These are phyloP conservation scores for Limosa lapponica DNA, from an alignment of 2,797 vertebrate genomes.

Conservation along the genomic window DNA sequence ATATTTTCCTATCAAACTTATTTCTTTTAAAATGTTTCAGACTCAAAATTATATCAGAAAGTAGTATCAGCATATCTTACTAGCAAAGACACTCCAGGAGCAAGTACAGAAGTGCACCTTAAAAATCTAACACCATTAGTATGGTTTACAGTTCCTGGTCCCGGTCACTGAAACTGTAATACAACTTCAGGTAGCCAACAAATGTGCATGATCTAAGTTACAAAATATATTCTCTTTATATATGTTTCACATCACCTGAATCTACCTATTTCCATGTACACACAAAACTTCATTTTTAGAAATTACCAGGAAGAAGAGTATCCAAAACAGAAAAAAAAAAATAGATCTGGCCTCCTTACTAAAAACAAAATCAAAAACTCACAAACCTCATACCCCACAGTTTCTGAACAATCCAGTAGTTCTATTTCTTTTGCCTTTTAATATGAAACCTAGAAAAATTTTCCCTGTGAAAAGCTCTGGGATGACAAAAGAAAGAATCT, in stretches of 20 bases:
- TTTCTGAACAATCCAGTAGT: neutral
- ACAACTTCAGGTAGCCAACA: neutral
- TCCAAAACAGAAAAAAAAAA: neutral
- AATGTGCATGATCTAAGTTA: neutral
- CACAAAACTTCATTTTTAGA: neutral
- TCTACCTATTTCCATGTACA: neutral
- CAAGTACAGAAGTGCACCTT: neutral
- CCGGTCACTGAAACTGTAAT: neutral
- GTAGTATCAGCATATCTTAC: neutral
- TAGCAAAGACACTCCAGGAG: neutral
- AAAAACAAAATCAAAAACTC: neutral
- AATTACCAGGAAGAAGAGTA: neutral
- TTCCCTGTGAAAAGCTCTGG: neutral
- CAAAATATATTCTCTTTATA: neutral
- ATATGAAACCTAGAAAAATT: rapidly evolving
- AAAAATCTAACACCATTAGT: neutral
- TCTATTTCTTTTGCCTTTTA: neutral
- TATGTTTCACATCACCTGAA: neutral
- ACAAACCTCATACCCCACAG: rapidly evolving
- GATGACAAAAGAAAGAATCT: neutral
- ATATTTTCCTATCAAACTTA: neutral
- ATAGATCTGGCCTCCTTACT: neutral
- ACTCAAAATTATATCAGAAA: neutral
- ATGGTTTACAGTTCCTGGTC: neutral
- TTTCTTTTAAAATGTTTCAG: neutral